phyloP scores from a whole-genome alignment of 2,113 vertebrate genomes.

The Uria aalge region DNA sequence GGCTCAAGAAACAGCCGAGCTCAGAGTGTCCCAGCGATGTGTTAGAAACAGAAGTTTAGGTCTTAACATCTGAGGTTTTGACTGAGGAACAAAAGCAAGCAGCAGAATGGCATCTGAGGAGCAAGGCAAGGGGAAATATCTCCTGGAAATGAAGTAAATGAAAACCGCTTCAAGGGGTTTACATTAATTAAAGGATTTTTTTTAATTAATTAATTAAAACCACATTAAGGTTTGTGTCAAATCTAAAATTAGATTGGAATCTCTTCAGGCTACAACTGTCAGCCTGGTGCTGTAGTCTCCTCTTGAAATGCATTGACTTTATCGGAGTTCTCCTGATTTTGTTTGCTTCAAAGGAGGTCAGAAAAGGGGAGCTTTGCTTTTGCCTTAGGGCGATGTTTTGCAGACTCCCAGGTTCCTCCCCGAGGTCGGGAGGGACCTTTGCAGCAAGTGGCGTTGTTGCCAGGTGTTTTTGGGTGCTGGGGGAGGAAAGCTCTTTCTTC shows the following conservation, averaged over 20 bases:
- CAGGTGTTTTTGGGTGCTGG: neutral
- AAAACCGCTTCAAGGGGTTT: neutral
- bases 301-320: constrained; percentile 15
- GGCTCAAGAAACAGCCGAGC: neutral
- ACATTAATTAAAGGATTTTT: constrained; percentile 8
- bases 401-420: neutral
- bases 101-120: neutral
- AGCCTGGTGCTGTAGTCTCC: neutral
- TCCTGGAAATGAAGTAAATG: neutral
- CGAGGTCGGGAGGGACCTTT: neutral
- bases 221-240: constrained; percentile 9
- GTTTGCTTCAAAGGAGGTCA: constrained; percentile 8
- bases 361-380: neutral
- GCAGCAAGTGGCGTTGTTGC: fast-evolving
- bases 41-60: neutral
- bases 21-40: neutral
- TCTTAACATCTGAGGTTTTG: neutral
- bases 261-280: constrained; percentile 32
- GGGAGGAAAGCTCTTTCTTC: neutral
- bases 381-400: neutral
- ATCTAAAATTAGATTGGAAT: constrained; percentile 25
- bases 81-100: neutral
- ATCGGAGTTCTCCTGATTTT: neutral
- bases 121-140: neutral
- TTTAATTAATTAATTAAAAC: constrained; percentile 3